Conservation (phyloP, 2,797 vertebrate species). For the Menidia menidia region DNA sequence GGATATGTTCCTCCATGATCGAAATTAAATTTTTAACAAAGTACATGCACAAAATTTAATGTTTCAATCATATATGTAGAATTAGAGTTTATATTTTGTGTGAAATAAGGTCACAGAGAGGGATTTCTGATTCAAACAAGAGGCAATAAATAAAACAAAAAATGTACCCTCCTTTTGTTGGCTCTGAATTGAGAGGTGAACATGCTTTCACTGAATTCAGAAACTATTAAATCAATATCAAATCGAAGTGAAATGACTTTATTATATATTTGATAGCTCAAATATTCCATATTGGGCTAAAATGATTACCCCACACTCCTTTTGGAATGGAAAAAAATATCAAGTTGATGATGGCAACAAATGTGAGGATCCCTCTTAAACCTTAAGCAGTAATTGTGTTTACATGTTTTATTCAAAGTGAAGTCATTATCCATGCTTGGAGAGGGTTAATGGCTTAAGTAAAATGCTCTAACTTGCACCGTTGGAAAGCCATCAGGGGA, state of each 20-base stretch:
- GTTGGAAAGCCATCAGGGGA: conserved; percentile 26
- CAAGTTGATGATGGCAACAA: not conserved
- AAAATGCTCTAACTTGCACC: conserved; percentile 11
- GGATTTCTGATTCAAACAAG: not conserved
- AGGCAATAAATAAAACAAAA: not conserved
- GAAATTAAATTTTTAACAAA: not conserved
- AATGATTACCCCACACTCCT: not conserved
- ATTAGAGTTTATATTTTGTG: not conserved
- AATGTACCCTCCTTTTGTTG: not conserved
- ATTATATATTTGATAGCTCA: not conserved
- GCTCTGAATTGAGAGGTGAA: not conserved
- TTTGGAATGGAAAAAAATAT: not conserved
- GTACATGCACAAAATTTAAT: not conserved
- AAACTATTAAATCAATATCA: not conserved
- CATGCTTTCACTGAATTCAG: not conserved
- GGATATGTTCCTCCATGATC: too few relatives aligned
- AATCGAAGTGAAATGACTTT: not conserved
- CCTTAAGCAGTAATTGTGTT: not conserved
- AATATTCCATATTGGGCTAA: not conserved
- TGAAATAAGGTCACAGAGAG: not conserved
- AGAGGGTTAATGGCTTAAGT: conserved; percentile 14
- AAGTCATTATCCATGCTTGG: not conserved
- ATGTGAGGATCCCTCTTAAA: not conserved
- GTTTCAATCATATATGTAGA: not conserved
- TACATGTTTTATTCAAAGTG: conserved; percentile 27